Evolutionary conservation across 53 echinoderm and acorn worm species (phyloP).

Genomic region (Holothuria scabra): DNA sequence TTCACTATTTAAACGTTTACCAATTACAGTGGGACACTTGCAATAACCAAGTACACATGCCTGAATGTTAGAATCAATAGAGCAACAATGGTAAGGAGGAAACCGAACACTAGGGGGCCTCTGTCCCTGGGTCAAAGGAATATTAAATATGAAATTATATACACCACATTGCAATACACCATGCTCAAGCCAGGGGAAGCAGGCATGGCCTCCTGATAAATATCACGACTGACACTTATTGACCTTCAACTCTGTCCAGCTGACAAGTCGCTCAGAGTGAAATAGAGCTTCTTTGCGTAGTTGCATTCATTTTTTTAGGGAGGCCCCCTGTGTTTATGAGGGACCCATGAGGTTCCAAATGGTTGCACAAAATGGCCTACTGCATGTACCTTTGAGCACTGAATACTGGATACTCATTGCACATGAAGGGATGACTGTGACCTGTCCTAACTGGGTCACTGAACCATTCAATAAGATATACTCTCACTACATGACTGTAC

Average conservation of each 20-base stretch:
- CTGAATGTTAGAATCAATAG: constrained; percentile 30
- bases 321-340: too few species aligned
- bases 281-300: not conserved
- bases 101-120: constrained; percentile 36
- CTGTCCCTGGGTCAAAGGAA: constrained; percentile 42
- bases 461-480: too few species aligned
- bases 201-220: constrained; percentile 34
- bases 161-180: constrained; percentile 17
- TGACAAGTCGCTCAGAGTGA: not conserved
- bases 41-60: not conserved
- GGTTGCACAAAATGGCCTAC: too few species aligned
- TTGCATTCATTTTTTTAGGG: too few species aligned
- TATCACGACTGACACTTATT: constrained; percentile 28
- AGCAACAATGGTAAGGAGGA: constrained; percentile 1
- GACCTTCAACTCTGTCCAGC: constrained; percentile 41
- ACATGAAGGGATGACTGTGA: too few species aligned
- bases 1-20: too few species aligned
- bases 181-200: not conserved
- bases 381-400: too few species aligned
- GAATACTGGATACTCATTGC: too few species aligned
- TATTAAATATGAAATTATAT: constrained; percentile 41
- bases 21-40: not conserved
- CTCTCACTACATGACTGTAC: too few species aligned
- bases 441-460: too few species aligned
- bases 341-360: too few species aligned